Base-by-base conservation (phyloP, 2,888 invertebrate species). In the Drosophila dives region DNA sequence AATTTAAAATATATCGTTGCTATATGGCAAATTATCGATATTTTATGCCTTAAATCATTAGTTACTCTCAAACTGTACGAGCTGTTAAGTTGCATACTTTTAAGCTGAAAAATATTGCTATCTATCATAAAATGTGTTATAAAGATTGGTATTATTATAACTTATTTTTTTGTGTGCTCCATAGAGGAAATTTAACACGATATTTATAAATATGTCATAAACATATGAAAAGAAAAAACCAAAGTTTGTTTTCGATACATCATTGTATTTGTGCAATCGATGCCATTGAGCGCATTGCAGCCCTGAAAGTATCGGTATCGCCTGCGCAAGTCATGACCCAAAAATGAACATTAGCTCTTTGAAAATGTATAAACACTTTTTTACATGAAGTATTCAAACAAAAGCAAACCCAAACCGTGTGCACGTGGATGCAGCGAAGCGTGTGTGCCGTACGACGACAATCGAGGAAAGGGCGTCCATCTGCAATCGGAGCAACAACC, bases 351-450 rank as follows among this genome's bases (percentile, higher is more conserved):
- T 77, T 32, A 71, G 68, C 62, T 79, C 75, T 75, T 79, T 58
- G 80, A 78, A 78, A 80, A 78, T 80, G 77, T 68, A 78, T 80
- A 80, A 78, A 78, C 77, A 78, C 80, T 63, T 55, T 77, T 67
- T 80, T 78, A 78, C 80, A 78, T 78, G 78, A 80, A 77, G 81
- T 69, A 76, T 80, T 78, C 74, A 79, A 81, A 81, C 64, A 79
- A 79, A 74, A 77, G 70, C 60, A 77, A 81, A 65, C 60, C 64
- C 32, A 77, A 77, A 77, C 54, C 74, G 69, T 77, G 74, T 81
- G 79, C 81, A 81, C 79, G 79, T 77, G 81, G 76, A 80, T 80
- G 77, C 72, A 62, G 72, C 67, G 77, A 75, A 75, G 76, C 73
- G 77, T 40, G 79, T 69, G 51, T 69, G 63, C 51, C 64, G 54